Base-by-base conservation (phyloP, 2,113 vertebrate genomes). In the Mus spicilegus region DNA sequence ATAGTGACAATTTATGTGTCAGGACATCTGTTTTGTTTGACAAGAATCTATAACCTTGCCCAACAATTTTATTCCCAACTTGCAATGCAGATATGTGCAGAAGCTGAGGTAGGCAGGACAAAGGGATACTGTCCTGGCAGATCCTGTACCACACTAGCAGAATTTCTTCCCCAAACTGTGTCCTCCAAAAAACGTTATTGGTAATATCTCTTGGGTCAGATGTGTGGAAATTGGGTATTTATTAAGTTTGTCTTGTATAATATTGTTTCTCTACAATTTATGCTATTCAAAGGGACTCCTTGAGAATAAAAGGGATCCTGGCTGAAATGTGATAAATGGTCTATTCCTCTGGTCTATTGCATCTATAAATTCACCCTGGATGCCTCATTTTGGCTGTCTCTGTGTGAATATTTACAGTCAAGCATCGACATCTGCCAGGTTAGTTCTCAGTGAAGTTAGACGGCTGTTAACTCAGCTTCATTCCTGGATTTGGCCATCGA, bases 1-100 rank as follows among this genome's bases (percentile, higher is more conserved):
- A 91, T 12, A 91, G 56, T 97, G 84, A 65, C 97, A 98, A 98
- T 98, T 97, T 98, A 97, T 98, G 95, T 96, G 96, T 93, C 73
- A 42, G 98, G 94, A 33, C 84, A 17, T 98, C 98, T 98, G 84
- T 96, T 98, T 98, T 96, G 92, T 97, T 97, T 96, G 93, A 97
- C 87, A 93, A 98, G 97, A 98, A 97, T 93, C 96, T 97, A 85
- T 96, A 98, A 96, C 67, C 67, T 96, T 96, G 46, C 82, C 84
- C 91, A 90, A 46, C 80, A 56, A 87, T 97, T 98, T 96, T 92
- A 90, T 26, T 96, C 11, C 81, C 97, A 96, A 97, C 95, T 98
- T 97, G 87, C 6, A 89, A 46, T 87, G 88, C 49, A 96, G 90
- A 51, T 72, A 33, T 80, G 84, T 90, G 39, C 10, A 80, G 73